phyloP scores from a whole-genome alignment of 92 coral and sea anemone genomes.

The Nematostella vectensis region DNA sequence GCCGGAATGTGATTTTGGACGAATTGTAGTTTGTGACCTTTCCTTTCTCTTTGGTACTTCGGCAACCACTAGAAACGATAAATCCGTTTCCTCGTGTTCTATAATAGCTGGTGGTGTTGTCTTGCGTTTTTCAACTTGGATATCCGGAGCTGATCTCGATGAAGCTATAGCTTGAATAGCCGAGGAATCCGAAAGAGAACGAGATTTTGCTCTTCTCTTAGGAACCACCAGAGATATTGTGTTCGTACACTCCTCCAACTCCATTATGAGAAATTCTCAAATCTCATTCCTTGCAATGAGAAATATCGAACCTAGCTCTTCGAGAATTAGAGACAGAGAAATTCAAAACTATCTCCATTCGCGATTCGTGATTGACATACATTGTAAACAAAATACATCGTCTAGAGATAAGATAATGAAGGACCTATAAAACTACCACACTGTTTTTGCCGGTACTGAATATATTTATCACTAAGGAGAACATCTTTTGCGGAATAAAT shows the following conservation, averaged over 20 bases:
- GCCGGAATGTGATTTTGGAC: constrained; percentile 41
- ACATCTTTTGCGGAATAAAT: too few species aligned
- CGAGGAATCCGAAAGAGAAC: constrained; percentile 56
- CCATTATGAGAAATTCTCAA: too few species aligned
- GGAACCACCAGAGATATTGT: too few species aligned
- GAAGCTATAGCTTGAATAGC: constrained; percentile 29
- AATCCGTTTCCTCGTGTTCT: not conserved
- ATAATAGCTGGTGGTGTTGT: not conserved
- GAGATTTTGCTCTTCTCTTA: constrained; percentile 13
- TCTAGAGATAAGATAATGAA: too few species aligned
- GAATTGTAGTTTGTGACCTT: constrained; percentile 11
- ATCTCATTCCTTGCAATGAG: not conserved
- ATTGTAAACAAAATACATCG: not conserved
- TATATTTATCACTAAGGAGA: too few species aligned
- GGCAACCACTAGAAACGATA: not conserved
- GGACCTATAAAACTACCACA: too few species aligned
- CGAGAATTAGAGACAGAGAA: constrained; percentile 2
- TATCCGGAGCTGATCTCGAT: constrained; percentile 16
- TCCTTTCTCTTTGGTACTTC: constrained; percentile 11
- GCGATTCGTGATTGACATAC: not conserved
- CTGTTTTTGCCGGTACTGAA: too few species aligned
- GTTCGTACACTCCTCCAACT: too few species aligned
- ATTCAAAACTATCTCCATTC: not conserved
- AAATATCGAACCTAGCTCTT: not conserved
- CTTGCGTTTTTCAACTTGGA: not conserved